These are phyloP conservation scores for Busseola fusca DNA, from an alignment of 2,888 invertebrate species.

Conservation along the genomic window DNA sequence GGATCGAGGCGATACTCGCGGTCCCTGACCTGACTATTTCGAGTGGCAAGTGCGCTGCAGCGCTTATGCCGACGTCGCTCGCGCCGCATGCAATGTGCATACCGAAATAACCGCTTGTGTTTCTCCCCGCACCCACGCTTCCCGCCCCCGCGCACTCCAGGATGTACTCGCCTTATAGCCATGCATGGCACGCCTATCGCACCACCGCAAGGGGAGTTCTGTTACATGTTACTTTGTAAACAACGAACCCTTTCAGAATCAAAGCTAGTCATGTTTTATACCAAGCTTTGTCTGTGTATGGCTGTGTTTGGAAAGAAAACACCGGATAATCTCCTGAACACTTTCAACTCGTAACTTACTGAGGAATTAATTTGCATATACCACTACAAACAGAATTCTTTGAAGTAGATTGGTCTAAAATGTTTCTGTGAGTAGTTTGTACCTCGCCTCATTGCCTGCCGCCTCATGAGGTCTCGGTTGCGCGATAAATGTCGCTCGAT, in stretches of 20 bases:
- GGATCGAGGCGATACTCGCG: slow-evolving; percentile 86
- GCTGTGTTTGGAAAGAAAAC: slow-evolving; percentile 33
- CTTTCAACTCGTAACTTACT: not conserved
- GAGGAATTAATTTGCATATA: slow-evolving; percentile 21
- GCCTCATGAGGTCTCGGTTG: slow-evolving; percentile 64
- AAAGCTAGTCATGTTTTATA: slow-evolving; percentile 50
- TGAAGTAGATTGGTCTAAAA: not conserved
- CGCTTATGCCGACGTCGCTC: slow-evolving; percentile 67
- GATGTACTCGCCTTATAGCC: slow-evolving; percentile 79
- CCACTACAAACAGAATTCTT: not conserved
- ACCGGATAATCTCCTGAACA: slow-evolving; percentile 3
- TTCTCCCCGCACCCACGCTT: slow-evolving; percentile 74
- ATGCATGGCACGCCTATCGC: slow-evolving; percentile 79
- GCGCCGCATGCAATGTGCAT: slow-evolving; percentile 87
- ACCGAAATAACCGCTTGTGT: slow-evolving; percentile 87
- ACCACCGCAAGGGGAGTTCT: slow-evolving; percentile 73
- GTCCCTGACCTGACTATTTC: slow-evolving; percentile 89
- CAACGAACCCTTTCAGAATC: slow-evolving; percentile 72
- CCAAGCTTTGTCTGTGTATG: slow-evolving; percentile 47
- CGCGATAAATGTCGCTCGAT: slow-evolving; percentile 83
- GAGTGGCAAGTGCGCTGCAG: slow-evolving; percentile 87
- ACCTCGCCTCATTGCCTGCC: slow-evolving; percentile 31
- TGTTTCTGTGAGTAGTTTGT: slow-evolving; percentile 25
- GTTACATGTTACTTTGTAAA: slow-evolving; percentile 73
- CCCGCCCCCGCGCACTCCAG: slow-evolving; percentile 71